Evolutionary conservation across 2,797 vertebrate genomes (phyloP).

Genomic region (Agapornis canus): DNA sequence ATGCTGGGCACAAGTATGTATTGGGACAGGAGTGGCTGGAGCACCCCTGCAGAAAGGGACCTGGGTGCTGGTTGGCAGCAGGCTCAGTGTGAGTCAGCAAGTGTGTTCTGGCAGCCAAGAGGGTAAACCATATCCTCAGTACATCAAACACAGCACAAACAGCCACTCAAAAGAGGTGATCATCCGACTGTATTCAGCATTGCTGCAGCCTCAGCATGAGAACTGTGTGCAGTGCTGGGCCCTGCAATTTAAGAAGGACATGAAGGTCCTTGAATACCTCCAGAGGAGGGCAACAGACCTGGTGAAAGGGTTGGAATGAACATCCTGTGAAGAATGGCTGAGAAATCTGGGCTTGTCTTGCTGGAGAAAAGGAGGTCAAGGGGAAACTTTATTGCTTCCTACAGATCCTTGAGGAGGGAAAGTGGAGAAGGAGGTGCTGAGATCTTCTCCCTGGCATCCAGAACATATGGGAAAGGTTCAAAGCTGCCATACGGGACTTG

Average conservation of each 20-base stretch:
- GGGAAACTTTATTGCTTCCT: not conserved
- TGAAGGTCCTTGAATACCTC: not conserved
- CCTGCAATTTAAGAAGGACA: no score
- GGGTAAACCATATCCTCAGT: not conserved
- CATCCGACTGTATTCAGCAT: accelerated
- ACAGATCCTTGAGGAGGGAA: not conserved
- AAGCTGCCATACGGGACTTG: not conserved
- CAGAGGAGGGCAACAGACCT: not conserved
- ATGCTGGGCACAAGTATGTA: no score
- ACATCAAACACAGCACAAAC: not conserved
- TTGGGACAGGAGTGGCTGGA: not conserved
- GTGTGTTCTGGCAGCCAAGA: not conserved
- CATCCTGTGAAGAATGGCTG: not conserved
- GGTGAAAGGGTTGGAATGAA: not conserved
- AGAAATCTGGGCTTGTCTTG: not conserved
- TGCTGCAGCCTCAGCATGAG: no score
- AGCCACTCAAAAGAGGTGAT: not conserved
- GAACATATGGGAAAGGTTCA: not conserved
- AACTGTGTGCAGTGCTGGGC: not conserved
- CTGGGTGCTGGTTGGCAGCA: not conserved
- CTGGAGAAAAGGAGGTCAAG: not conserved
- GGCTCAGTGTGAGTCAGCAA: not conserved
- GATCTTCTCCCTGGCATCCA: not conserved
- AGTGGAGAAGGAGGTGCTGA: not conserved
- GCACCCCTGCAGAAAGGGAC: not conserved